Conservation (phyloP, 1,140 invertebrate genomes). For the Diprion similis region DNA sequence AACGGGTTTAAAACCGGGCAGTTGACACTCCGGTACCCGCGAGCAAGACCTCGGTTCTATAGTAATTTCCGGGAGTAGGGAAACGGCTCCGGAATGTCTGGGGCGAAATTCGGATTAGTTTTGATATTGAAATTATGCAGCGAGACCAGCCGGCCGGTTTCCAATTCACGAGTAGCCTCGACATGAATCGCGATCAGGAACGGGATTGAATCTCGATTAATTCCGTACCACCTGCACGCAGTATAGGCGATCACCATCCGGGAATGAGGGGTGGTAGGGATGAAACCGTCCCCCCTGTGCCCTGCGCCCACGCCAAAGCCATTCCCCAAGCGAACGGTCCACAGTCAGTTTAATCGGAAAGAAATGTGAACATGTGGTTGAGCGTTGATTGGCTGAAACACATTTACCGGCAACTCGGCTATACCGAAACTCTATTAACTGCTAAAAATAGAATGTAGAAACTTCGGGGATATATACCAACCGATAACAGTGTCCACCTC, state of each 20-base stretch:
- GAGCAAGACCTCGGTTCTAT: no score
- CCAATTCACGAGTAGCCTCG: neutral
- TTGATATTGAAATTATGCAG: neutral
- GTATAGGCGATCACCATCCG: neutral
- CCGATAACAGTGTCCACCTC: constrained; percentile 38
- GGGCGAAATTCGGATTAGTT: neutral
- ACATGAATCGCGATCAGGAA: no score
- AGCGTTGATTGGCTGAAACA: constrained; percentile 42
- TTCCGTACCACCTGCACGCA: constrained; percentile 34
- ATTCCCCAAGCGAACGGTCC: constrained; percentile 11
- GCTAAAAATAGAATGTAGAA: constrained; percentile 39
- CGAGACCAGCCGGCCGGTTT: neutral
- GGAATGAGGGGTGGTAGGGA: neutral
- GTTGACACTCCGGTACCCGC: no score
- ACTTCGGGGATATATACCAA: neutral
- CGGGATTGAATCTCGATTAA: constrained; percentile 41
- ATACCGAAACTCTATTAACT: constrained; percentile 43
- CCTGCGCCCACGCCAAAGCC: constrained; percentile 10
- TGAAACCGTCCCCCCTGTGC: neutral
- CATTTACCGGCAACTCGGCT: constrained; percentile 31
- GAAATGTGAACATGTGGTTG: constrained; percentile 39
- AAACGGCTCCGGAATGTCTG: no score
- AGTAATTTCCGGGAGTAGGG: no score
- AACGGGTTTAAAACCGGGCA: no score
- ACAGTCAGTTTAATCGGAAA: constrained; percentile 45